phyloP scores from a whole-genome alignment of 2,113 vertebrate genomes.

The Anser brachyrhynchus region DNA sequence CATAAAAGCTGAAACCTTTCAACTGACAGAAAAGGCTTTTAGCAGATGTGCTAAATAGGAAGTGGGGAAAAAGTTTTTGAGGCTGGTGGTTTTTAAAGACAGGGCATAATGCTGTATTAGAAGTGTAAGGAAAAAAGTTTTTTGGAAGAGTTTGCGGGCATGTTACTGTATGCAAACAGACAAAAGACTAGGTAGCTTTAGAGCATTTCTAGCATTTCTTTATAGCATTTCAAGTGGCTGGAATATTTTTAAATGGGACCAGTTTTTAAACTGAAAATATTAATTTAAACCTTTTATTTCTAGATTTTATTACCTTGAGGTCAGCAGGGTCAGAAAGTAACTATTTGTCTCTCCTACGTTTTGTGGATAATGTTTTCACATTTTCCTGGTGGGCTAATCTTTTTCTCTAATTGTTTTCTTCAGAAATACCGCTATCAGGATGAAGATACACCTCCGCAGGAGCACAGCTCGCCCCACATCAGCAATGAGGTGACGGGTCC shows the following conservation, averaged over 20 bases:
- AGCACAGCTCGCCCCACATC: constrained; percentile 88
- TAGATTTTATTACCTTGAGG: neutral
- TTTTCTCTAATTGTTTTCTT: neutral
- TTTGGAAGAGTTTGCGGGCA: neutral
- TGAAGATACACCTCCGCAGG: constrained; percentile 89
- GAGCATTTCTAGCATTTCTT: neutral
- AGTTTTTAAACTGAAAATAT: neutral
- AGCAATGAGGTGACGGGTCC: constrained; percentile 83
- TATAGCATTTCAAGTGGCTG: neutral
- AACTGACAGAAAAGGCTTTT: neutral
- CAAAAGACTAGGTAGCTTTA: neutral
- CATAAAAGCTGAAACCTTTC: neutral
- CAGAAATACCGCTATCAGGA: constrained; percentile 96
- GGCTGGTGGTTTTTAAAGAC: neutral
- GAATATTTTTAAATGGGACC: neutral
- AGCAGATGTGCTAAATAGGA: neutral
- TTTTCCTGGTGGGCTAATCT: neutral
- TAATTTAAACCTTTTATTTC: neutral
- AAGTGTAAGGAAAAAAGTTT: neutral
- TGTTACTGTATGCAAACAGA: neutral
- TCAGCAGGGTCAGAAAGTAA: neutral
- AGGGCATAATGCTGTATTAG: neutral
- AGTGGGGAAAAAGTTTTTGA: neutral
- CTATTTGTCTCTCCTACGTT: neutral
- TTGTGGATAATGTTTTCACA: neutral